phyloP scores from a whole-genome alignment of 2,113 vertebrate genomes.

The Budorcas taxicolor region DNA sequence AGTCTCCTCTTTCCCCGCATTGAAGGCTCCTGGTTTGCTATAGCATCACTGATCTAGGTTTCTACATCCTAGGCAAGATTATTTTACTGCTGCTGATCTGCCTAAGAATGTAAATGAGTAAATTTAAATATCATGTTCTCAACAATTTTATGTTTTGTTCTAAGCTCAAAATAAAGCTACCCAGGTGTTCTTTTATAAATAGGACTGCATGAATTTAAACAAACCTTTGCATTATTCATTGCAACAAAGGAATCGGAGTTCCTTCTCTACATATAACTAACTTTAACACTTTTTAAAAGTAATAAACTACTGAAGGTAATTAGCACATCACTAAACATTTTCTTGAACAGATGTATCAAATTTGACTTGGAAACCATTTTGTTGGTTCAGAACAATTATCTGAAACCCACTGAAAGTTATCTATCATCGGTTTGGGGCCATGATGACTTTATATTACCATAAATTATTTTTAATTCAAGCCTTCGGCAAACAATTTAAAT shows the following conservation, averaged over 20 bases:
- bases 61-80: not conserved
- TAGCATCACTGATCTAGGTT: not conserved
- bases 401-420: slow-evolving; percentile 36
- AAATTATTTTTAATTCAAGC: slow-evolving; percentile 55
- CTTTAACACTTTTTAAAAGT: slow-evolving; percentile 18
- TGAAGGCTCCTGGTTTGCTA: not conserved
- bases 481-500: slow-evolving; percentile 60
- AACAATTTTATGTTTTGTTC: slow-evolving; percentile 68
- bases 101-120: slow-evolving; percentile 52
- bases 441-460: slow-evolving; percentile 29
- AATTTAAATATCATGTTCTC: slow-evolving; percentile 62
- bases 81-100: not conserved
- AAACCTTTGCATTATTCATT: slow-evolving; percentile 68
- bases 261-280: slow-evolving; percentile 14
- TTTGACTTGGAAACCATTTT: not conserved
- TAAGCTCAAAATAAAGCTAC: slow-evolving; percentile 67
- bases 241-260: slow-evolving; percentile 46
- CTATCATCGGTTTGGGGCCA: not conserved
- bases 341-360: not conserved
- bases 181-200: slow-evolving; percentile 73
- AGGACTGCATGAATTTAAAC: slow-evolving; percentile 59
- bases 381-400: not conserved
- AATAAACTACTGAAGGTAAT: slow-evolving; percentile 30
- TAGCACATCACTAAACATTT: slow-evolving; percentile 17
- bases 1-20: not conserved